Evolutionary conservation across 2,113 vertebrate genomes (phyloP).

Genomic region (Varanus komodoensis): DNA sequence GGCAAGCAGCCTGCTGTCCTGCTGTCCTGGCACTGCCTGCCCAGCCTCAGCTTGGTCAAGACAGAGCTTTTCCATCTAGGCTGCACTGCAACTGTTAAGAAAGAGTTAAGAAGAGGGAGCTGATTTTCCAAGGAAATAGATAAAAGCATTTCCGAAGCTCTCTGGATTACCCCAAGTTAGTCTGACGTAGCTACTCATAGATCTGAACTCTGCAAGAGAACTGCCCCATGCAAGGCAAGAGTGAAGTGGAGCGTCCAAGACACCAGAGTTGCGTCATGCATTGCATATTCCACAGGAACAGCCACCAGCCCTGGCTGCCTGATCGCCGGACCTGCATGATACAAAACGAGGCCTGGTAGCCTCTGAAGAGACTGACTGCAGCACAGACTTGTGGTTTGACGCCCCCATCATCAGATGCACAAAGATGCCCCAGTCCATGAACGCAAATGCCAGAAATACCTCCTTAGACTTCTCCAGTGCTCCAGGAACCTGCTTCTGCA

Average conservation of each 20-base stretch:
- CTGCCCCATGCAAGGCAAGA: neutral
- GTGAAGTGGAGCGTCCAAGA: too few relatives aligned
- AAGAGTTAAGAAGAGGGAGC: neutral
- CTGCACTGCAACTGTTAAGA: fast-evolving
- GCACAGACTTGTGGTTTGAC: neutral
- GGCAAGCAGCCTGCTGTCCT: fast-evolving
- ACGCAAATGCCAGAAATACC: neutral
- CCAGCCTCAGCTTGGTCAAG: too few relatives aligned
- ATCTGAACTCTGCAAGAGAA: fast-evolving
- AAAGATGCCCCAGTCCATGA: neutral
- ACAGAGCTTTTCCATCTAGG: too few relatives aligned
- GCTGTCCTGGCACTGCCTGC: neutral
- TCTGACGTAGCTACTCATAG: fast-evolving
- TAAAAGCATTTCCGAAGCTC: neutral
- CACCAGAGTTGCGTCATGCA: neutral
- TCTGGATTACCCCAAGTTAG: neutral
- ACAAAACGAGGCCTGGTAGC: too few relatives aligned
- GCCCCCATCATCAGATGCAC: neutral
- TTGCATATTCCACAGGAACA: neutral
- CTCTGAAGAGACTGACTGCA: neutral
- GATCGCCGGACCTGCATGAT: too few relatives aligned
- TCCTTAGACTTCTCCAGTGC: too few relatives aligned
- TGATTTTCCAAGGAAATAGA: neutral
- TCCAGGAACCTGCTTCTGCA: too few relatives aligned
- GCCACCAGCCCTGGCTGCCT: neutral